phyloP scores from a whole-genome alignment of 2,113 vertebrate species.

The Gymnogyps californianus region DNA sequence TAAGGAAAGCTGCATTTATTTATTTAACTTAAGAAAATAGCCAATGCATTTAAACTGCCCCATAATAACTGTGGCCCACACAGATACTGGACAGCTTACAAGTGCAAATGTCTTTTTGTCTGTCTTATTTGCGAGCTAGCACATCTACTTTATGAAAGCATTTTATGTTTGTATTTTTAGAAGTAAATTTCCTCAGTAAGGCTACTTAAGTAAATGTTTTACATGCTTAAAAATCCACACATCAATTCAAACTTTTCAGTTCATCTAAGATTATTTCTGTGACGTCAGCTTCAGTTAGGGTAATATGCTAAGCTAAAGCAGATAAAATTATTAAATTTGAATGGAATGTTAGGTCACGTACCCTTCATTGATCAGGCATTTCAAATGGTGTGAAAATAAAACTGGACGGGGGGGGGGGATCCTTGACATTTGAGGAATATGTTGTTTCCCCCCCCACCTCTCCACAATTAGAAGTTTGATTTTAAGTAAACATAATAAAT shows the following conservation, averaged over 20 bases:
- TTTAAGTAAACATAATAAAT: background rate
- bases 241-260: background rate
- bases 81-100: background rate
- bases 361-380: background rate
- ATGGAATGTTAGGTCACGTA: background rate
- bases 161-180: background rate
- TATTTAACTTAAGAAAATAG: background rate
- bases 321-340: background rate
- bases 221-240: background rate
- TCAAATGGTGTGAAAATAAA: background rate
- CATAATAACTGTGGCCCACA: background rate
- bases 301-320: background rate
- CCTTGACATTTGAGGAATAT: background rate
- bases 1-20: background rate
- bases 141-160: background rate
- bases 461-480: background rate
- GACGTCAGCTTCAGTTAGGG: background rate
- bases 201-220: background rate
- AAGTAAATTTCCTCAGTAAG: background rate
- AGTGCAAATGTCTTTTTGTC: background rate
- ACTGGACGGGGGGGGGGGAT: background rate
- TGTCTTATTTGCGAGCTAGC: accelerated
- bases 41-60: background rate
- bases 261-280: background rate
- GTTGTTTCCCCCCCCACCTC: background rate